A percentile compares a stretch with the other conserved stretches of the same genome.
Conservation (phyloP, 1,140 invertebrate genomes). For the Heliconius hewitsoni region DNA sequence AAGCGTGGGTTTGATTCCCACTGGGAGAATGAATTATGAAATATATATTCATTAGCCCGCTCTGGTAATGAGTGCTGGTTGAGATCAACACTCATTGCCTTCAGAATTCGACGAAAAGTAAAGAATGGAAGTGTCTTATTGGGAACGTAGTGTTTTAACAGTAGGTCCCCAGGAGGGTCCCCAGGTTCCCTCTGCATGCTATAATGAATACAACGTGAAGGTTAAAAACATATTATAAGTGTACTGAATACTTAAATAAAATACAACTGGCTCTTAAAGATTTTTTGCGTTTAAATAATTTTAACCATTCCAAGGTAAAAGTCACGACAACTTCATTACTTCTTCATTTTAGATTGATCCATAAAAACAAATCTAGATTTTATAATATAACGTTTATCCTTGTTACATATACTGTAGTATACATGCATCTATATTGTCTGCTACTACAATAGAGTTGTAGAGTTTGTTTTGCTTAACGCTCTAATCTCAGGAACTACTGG, state of each 20-base stretch:
- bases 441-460: too few species aligned
- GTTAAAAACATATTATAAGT: not conserved
- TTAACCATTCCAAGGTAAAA: conserved; percentile 8
- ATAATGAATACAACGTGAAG: not conserved
- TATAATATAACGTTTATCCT: not conserved
- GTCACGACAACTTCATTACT: not conserved
- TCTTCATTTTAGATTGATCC: conserved; percentile 13
- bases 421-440: too few species aligned
- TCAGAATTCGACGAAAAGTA: not conserved
- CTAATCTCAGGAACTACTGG: too few species aligned
- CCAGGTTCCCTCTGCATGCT: not conserved
- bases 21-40: too few species aligned
- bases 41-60: too few species aligned
- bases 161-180: not conserved
- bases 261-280: not conserved
- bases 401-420: too few species aligned
- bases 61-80: not conserved
- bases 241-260: not conserved
- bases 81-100: not conserved
- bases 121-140: not conserved
- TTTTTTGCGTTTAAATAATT: not conserved
- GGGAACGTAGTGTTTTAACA: not conserved
- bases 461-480: too few species aligned
- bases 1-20: too few species aligned
- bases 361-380: not conserved